A percentile compares a stretch with the other conserved stretches of the same genome.
phyloP scores from a whole-genome alignment of 1,140 invertebrate species.

The honey bee (Apis mellifera) region Amel_HAv3.1 CM009934.2:3852001-3852500 shows the following conservation, averaged over 20 bases:
- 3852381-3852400: no score
- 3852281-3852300: slow-evolving; percentile 17
- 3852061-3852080: slow-evolving; percentile 80
- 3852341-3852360: no score
- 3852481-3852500: no score
- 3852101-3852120: slow-evolving; percentile 56
- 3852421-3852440: background rate
- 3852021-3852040: slow-evolving; percentile 70
- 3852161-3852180: slow-evolving; percentile 42
- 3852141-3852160: slow-evolving; percentile 30
- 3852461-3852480: no score
- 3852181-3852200: slow-evolving; percentile 45
- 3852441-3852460: no score
- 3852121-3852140: slow-evolving; percentile 58
- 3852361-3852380: no score
- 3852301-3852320: slow-evolving; percentile 12
- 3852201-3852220: slow-evolving; percentile 71
- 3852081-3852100: slow-evolving; percentile 79
- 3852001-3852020: slow-evolving; percentile 74
- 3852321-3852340: background rate
- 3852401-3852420: background rate
- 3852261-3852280: background rate
- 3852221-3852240: slow-evolving; percentile 55
- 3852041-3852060: slow-evolving; percentile 79
- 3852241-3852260: slow-evolving; percentile 65